Percentiles rank a stretch among this genome's conserved stretches.
Evolutionary conservation across 2,113 vertebrate genomes (phyloP).

Genomic region (Cardinalis cardinalis): DNA sequence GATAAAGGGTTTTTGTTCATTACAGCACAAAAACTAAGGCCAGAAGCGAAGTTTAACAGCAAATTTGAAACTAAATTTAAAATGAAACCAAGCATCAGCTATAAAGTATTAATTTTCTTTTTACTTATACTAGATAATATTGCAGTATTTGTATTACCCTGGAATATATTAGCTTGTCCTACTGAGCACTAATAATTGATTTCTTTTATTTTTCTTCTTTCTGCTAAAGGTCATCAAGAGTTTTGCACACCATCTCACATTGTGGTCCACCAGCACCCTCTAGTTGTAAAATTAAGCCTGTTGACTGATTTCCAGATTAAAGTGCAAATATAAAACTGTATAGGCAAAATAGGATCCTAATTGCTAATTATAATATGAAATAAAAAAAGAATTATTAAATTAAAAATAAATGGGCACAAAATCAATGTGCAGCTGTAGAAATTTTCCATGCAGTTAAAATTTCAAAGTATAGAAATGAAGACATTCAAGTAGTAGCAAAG

Average conservation of each 20-base stretch:
- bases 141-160: background rate
- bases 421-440: background rate
- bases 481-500: background rate
- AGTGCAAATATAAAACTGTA: background rate
- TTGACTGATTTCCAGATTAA: background rate
- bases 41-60: background rate
- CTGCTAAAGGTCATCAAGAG: background rate
- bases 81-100: background rate
- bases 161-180: background rate
- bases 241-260: background rate
- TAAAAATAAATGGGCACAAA: background rate
- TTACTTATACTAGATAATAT: background rate
- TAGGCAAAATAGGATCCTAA: background rate
- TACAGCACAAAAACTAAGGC: background rate
- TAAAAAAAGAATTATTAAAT: background rate
- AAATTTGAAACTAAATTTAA: constrained; percentile 1
- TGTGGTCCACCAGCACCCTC: constrained; percentile 50
- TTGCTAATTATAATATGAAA: background rate
- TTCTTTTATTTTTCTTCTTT: constrained; percentile 28
- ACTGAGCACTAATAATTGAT: constrained; percentile 16
- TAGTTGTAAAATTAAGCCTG: constrained; percentile 47
- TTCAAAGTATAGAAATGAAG: background rate
- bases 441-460: background rate
- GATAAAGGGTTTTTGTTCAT: constrained; percentile 1
- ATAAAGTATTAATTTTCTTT: constrained; percentile 19